These are phyloP conservation scores for Drosophila stalkeri DNA, from an alignment of 2,888 invertebrate genomes.

Conservation along the genomic window DNA sequence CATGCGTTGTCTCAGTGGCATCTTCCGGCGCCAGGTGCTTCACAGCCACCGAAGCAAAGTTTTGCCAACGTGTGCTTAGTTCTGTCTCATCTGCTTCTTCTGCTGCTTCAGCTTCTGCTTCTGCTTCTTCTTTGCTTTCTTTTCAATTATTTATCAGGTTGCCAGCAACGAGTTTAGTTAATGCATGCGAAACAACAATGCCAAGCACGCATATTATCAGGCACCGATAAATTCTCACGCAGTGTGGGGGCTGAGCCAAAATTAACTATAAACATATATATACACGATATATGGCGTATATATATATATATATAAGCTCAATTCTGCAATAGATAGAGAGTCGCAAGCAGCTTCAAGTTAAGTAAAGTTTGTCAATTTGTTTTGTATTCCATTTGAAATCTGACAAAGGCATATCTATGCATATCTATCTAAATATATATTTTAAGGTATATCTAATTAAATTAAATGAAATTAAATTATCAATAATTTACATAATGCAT, in stretches of 20 bases:
- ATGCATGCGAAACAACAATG: constrained; percentile 51
- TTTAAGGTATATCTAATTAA: no score
- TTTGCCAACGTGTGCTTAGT: constrained; percentile 25
- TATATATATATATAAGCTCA: not conserved
- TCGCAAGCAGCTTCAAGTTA: no score
- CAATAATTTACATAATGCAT: no score
- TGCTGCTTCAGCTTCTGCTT: not conserved
- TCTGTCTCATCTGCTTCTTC: constrained; percentile 4
- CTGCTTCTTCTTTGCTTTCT: constrained; percentile 34
- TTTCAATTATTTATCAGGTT: constrained; percentile 61
- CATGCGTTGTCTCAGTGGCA: constrained; percentile 51
- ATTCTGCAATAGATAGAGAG: not conserved
- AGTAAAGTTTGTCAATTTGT: not conserved
- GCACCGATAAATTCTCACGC: constrained; percentile 32
- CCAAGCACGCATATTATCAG: constrained; percentile 47
- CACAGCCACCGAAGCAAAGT: constrained; percentile 22
- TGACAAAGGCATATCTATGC: no score
- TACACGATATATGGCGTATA: not conserved
- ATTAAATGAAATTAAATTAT: no score
- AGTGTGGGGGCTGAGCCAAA: not conserved
- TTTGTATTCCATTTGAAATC: not conserved
- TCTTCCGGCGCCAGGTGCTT: constrained; percentile 48
- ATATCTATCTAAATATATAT: no score
- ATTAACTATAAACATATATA: not conserved
- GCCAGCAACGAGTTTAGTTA: constrained; percentile 46